Evolutionary conservation across 2,113 vertebrate genomes (phyloP).

Genomic region (Meles meles): DNA sequence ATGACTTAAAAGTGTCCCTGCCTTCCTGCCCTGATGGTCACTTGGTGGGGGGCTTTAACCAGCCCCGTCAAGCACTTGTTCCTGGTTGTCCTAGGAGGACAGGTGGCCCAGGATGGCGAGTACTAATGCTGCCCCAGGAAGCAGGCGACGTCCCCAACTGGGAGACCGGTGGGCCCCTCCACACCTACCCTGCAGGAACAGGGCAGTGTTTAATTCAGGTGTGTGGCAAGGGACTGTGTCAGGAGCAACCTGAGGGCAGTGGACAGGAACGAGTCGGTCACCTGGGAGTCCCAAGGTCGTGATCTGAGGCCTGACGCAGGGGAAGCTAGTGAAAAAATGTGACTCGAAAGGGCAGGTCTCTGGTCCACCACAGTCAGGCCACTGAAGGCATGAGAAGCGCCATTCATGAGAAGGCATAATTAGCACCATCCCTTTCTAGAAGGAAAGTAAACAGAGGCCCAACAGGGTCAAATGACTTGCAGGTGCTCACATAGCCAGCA

Average conservation of each 20-base stretch:
- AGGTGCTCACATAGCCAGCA: background rate
- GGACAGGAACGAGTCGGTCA: background rate
- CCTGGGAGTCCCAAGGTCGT: background rate
- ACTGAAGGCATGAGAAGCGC: background rate
- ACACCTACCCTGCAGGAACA: background rate
- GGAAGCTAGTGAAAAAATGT: background rate
- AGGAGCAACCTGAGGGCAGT: background rate
- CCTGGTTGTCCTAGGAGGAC: background rate
- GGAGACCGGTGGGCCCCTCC: background rate
- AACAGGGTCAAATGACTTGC: background rate
- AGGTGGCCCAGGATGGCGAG: background rate
- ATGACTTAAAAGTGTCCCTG: background rate
- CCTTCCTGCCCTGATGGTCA: background rate
- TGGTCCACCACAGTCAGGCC: background rate
- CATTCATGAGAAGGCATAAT: background rate
- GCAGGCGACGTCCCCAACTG: fast-evolving
- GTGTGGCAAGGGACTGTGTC: too few species aligned
- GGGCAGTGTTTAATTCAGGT: too few species aligned
- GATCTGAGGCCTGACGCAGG: background rate
- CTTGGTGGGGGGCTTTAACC: background rate
- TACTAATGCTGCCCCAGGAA: background rate
- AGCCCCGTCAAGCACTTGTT: too few species aligned
- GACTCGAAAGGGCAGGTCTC: background rate
- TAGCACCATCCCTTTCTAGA: background rate
- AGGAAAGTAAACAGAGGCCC: background rate